These are phyloP conservation scores for Dryas iulia DNA, from an alignment of 1,140 invertebrate genomes.

Conservation along the genomic window DNA sequence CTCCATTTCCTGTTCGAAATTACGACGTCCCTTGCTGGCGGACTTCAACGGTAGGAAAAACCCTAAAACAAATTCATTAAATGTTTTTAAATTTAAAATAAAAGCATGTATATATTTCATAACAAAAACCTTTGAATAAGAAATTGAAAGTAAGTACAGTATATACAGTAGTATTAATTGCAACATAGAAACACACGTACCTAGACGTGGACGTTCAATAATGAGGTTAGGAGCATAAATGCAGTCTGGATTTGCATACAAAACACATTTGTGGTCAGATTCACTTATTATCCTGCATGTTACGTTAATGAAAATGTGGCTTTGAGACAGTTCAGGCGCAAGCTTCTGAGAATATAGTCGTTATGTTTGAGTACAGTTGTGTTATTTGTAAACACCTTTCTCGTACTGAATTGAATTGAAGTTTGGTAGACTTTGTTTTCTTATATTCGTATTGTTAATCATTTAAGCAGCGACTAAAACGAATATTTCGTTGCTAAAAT, in stretches of 20 bases:
- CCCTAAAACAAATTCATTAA: no score
- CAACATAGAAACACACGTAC: neutral
- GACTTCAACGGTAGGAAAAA: no score
- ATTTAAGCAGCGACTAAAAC: no score
- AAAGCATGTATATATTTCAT: no score
- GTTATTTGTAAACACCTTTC: neutral
- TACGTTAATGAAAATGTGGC: constrained; percentile 10
- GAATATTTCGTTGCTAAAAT: no score
- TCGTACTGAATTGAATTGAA: neutral
- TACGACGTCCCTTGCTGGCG: no score
- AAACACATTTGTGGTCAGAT: constrained; percentile 18
- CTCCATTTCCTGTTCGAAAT: no score
- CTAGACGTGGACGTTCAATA: neutral
- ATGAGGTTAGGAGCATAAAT: neutral
- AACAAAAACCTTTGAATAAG: no score
- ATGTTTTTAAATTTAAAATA: no score
- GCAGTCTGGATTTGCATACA: constrained; percentile 9
- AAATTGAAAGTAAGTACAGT: no score
- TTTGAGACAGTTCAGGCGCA: neutral
- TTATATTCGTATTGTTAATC: no score
- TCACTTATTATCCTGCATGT: constrained; percentile 6
- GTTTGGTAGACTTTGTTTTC: no score
- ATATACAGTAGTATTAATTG: neutral
- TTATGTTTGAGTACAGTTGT: neutral
- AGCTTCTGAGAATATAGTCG: neutral